Percentiles rank a stretch among this genome's conserved stretches.
These are phyloP conservation scores for Cybosia mesomella DNA, from an alignment of 2,888 invertebrate genomes.

Conservation along the genomic window DNA sequence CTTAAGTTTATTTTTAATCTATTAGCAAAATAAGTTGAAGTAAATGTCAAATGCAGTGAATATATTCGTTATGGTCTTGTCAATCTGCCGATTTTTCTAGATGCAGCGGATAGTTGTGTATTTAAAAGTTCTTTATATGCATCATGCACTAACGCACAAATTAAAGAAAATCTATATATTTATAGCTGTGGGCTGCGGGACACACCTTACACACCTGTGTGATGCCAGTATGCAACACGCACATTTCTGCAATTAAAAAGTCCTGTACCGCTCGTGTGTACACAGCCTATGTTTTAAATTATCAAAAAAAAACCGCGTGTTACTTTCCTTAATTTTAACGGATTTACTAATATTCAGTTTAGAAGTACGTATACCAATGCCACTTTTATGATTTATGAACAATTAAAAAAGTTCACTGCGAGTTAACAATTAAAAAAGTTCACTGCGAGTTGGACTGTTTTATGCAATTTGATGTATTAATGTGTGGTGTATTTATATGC, in stretches of 20 bases:
- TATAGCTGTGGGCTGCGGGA: no score
- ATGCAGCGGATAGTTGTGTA: conserved; percentile 32
- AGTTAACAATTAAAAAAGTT: background rate
- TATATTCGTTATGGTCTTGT: conserved; percentile 61
- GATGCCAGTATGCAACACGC: no score
- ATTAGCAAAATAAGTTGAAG: conserved; percentile 21
- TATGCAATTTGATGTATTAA: background rate
- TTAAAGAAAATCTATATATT: background rate
- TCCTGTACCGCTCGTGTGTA: background rate
- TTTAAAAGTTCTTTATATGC: conserved; percentile 16
- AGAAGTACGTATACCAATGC: no score
- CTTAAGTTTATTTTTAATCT: conserved; percentile 28
- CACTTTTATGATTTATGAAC: background rate
- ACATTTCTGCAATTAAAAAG: background rate
- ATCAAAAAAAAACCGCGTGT: background rate
- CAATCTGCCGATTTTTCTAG: conserved; percentile 47
- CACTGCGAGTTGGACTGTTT: background rate
- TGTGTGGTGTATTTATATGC: conserved; percentile 11
- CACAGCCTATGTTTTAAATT: background rate
- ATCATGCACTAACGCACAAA: conserved; percentile 27
- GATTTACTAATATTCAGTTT: background rate
- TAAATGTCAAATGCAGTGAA: conserved; percentile 24
- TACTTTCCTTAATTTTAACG: background rate
- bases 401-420: background rate
- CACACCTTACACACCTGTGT: no score